These are phyloP conservation scores for Punctoribates punctum DNA, from an alignment of 2,888 invertebrate genomes.

Conservation along the genomic window DNA sequence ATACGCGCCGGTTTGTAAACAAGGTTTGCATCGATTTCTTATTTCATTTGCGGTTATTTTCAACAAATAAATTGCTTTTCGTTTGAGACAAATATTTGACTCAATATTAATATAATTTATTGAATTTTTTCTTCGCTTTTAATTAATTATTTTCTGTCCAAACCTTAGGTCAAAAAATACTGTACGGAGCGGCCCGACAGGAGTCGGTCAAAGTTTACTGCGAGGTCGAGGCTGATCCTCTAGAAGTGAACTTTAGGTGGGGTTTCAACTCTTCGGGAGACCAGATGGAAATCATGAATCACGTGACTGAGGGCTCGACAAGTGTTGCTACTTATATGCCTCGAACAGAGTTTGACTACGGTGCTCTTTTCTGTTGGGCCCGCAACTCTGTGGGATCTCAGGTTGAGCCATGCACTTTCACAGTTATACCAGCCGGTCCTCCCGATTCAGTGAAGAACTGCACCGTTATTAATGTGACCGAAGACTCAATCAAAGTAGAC, in stretches of 20 bases:
- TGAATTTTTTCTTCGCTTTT: neutral
- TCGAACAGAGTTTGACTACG: constrained; percentile 50
- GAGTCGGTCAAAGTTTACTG: constrained; percentile 48
- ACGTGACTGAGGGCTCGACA: constrained; percentile 43
- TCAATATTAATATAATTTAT: neutral
- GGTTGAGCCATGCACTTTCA: constrained; percentile 49
- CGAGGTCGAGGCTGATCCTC: constrained; percentile 49
- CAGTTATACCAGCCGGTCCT: constrained; percentile 63
- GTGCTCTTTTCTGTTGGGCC: constrained; percentile 50
- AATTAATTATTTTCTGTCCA: neutral
- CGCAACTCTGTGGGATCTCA: constrained; percentile 49
- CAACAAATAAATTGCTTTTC: neutral
- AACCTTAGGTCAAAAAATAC: constrained; percentile 46
- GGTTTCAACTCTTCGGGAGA: constrained; percentile 84
- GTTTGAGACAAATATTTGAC: neutral
- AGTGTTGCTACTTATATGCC: constrained; percentile 49
- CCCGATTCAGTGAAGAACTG: constrained; percentile 84
- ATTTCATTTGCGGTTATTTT: neutral
- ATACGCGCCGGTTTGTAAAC: constrained; percentile 48
- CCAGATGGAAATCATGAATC: constrained; percentile 66
- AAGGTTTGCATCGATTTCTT: constrained; percentile 38
- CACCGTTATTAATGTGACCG: constrained; percentile 79
- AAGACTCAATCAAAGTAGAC: constrained; percentile 75
- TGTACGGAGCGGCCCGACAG: constrained; percentile 49
- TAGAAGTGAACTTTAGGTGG: constrained; percentile 76